Evolutionary conservation across 2,113 vertebrate species (phyloP).

Genomic region (Trogon surrucura): DNA sequence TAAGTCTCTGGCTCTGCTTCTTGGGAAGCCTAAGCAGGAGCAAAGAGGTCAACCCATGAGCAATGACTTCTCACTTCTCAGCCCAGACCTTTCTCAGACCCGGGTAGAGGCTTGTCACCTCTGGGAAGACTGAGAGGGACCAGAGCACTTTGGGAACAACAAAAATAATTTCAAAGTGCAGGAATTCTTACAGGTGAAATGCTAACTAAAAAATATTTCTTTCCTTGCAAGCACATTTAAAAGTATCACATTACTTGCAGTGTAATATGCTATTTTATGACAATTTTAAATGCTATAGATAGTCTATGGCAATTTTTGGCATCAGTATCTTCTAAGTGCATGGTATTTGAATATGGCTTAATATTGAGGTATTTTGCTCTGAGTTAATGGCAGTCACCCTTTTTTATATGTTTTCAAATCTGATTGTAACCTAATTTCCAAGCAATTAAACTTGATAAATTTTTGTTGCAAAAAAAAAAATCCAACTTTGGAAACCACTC

Average conservation of each 20-base stretch:
- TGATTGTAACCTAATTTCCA: not conserved
- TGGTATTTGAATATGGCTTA: not conserved
- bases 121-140: not conserved
- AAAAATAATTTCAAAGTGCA: not conserved
- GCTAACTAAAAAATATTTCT: not conserved
- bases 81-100: not conserved
- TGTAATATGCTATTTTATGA: not conserved
- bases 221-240: not conserved
- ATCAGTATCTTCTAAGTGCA: not conserved
- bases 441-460: not conserved
- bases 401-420: not conserved
- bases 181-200: not conserved
- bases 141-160: fast-evolving
- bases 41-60: not conserved
- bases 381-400: not conserved
- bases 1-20: not conserved
- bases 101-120: not conserved
- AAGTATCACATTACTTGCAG: not conserved
- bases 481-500: not conserved
- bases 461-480: not conserved
- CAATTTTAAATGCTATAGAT: not conserved
- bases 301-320: not conserved
- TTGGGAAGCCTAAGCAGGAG: not conserved
- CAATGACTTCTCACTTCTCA: not conserved
- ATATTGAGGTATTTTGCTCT: not conserved